A percentile compares a stretch with the other conserved stretches of the same genome.
These are phyloP conservation scores for Enteromius treurensis DNA, from an alignment of 2,797 vertebrate genomes.

Conservation along the genomic window DNA sequence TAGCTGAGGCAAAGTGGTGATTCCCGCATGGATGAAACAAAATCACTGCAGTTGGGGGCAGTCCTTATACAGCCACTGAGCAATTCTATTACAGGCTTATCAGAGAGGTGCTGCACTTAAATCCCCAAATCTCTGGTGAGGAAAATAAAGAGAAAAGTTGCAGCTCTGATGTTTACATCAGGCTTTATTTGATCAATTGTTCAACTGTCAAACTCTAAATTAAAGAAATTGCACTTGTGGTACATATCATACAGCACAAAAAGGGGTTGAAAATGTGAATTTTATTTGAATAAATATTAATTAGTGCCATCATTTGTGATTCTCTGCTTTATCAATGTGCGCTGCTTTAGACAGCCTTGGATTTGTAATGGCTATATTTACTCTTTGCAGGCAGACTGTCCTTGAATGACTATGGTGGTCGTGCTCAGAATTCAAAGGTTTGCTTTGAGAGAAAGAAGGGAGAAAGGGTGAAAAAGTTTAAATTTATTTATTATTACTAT, in stretches of 20 bases:
- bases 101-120: constrained; percentile 36
- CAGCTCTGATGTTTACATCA: constrained; percentile 24
- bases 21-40: constrained; percentile 39
- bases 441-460: constrained; percentile 8
- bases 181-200: constrained; percentile 8
- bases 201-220: constrained; percentile 2
- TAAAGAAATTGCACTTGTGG: not conserved
- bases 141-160: constrained; percentile 28
- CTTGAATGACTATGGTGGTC: constrained; percentile 49
- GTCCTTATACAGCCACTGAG: constrained; percentile 46
- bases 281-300: not conserved
- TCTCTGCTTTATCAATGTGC: constrained; percentile 25
- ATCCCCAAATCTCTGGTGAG: constrained; percentile 38
- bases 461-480: constrained; percentile 1
- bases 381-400: constrained; percentile 46
- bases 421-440: constrained; percentile 48
- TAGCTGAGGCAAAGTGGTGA: constrained; percentile 23
- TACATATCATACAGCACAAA: not conserved
- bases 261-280: not conserved
- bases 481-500: not conserved
- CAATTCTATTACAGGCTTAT: constrained; percentile 41
- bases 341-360: constrained; percentile 36
- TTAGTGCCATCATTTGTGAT: constrained; percentile 32
- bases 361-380: constrained; percentile 59
- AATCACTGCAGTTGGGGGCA: constrained; percentile 2